Evolutionary conservation across 2,797 vertebrate genomes (phyloP), one percentile per base, ranked within the genome.

Genomic region (Parambassis ranga): DNA sequence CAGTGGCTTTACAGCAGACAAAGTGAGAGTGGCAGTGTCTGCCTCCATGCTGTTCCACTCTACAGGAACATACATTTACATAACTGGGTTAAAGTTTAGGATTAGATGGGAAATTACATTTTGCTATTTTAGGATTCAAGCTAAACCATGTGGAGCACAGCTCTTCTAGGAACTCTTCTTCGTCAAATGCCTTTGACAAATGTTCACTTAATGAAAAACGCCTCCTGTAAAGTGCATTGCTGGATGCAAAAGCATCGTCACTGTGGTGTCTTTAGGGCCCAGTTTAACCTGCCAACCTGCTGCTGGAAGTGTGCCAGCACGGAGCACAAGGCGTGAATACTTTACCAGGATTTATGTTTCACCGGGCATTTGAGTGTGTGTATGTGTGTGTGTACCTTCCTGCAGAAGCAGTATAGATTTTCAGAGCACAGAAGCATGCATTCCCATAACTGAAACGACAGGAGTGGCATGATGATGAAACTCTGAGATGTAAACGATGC

Each of bases 1-100:
- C 71, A 67, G 58, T 3, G 14, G 51, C 47, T 60, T 57, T 47
- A 18, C 4, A 2, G 38, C 42, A 75, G 69, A 65, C 50, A 5
- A 26, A 56, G 53, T 37, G 13, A 46, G 28, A 33, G 60, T 27
- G 30, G 60, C 8, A 2, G 47, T 28, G 65, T 62, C 58, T 75
- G 37, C 35, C 41, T 47, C 31, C 27, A 1, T 11, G 18, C 24
- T 30, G 57, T 14, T 47, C 33, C 23, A 7, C 3, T 7, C 23
- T 26, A 58, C 1, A 2, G 16, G 23, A 19, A 30, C 7, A 11
- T 28, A 33, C 5, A 55, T 36, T 22, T 35, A 31, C 44, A 58
- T 65, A 63, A 77, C 53, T 70, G 41, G 63, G 62, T 46, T 52
- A 64, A 72, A 47, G 64, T 68, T 24, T 15, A 19, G 19, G 20